phyloP scores from a whole-genome alignment of 1,140 invertebrate genomes.

The Aradophagus sp. region DNA sequence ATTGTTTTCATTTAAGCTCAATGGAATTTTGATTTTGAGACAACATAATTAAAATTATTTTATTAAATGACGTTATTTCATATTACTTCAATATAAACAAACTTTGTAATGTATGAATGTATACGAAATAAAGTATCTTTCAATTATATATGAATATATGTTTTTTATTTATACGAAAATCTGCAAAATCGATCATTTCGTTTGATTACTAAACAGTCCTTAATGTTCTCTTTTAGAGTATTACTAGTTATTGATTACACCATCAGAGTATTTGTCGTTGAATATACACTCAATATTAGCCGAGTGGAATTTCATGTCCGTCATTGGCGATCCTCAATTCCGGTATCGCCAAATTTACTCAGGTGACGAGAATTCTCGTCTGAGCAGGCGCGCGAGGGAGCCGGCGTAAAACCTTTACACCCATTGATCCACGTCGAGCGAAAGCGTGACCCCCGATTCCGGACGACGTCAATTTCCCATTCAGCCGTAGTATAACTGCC shows the following conservation, averaged over 20 bases:
- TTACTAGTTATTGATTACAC: slow-evolving; percentile 30
- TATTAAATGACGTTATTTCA: too few relatives aligned
- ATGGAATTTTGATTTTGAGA: too few relatives aligned
- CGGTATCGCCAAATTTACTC: slow-evolving; percentile 46
- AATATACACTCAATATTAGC: slow-evolving; percentile 29
- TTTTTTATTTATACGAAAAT: too few relatives aligned
- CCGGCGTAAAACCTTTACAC: slow-evolving; percentile 47
- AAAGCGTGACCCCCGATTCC: slow-evolving; percentile 40
- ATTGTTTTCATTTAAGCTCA: too few relatives aligned
- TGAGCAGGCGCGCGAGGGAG: slow-evolving; percentile 43
- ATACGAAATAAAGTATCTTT: too few relatives aligned
- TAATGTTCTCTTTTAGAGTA: slow-evolving; percentile 6
- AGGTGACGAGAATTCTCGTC: slow-evolving; percentile 47
- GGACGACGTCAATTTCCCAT: slow-evolving; percentile 24
- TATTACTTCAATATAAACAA: too few relatives aligned
- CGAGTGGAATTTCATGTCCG: slow-evolving; percentile 53
- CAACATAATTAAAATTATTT: too few relatives aligned
- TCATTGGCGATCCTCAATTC: slow-evolving; percentile 42
- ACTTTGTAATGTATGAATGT: too few relatives aligned
- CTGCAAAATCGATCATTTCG: too few relatives aligned
- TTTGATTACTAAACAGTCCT: too few relatives aligned
- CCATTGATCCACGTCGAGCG: slow-evolving; percentile 47
- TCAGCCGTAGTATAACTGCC: too few relatives aligned
- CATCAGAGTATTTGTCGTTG: slow-evolving; percentile 33
- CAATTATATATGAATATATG: too few relatives aligned